These are phyloP conservation scores for Rotaria socialis DNA, from an alignment of 2,888 invertebrate genomes.

Conservation along the genomic window DNA sequence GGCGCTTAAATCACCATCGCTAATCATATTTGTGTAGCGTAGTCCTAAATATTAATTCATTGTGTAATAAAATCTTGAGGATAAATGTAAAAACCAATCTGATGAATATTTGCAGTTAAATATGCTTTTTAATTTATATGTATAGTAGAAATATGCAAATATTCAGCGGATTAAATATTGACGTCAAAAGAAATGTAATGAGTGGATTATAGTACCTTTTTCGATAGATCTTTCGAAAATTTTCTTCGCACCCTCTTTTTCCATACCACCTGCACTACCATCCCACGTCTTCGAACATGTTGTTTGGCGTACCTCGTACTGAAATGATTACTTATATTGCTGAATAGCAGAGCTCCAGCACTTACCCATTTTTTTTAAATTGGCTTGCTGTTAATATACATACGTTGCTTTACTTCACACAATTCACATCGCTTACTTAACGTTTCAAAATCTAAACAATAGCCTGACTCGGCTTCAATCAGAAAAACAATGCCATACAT, in stretches of 20 bases:
- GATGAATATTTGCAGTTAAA: no score
- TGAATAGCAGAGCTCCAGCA: no score
- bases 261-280: not conserved
- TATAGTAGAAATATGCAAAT: no score
- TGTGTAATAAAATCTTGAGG: no score
- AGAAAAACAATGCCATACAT: not conserved
- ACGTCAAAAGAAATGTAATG: not conserved
- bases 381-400: not conserved
- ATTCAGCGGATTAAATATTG: not conserved
- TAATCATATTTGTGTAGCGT: not conserved
- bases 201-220: not conserved
- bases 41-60: not conserved
- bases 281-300: not conserved
- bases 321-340: no score
- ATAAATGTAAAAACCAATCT: no score
- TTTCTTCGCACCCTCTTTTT: not conserved
- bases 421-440: not conserved
- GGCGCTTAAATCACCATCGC: not conserved
- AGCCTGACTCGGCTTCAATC: not conserved
- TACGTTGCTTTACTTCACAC: not conserved
- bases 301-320: not conserved
- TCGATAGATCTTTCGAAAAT: not conserved
- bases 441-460: not conserved
- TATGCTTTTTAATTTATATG: no score
- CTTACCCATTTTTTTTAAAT: not conserved